These are phyloP conservation scores for Metacarcinus magister DNA, from an alignment of 2,888 invertebrate genomes.

Conservation along the genomic window DNA sequence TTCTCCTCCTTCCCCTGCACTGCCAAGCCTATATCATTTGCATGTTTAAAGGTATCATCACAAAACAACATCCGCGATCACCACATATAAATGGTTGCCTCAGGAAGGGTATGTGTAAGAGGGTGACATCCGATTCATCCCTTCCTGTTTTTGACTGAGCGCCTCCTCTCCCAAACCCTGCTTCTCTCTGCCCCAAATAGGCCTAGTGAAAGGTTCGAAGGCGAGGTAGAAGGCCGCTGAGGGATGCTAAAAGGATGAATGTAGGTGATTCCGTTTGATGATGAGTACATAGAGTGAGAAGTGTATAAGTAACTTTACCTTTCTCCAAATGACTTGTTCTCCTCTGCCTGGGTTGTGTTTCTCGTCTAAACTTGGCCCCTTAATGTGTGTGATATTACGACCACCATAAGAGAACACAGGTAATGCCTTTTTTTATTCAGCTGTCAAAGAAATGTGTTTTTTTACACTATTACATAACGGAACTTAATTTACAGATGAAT, in stretches of 20 bases:
- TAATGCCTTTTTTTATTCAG: too few relatives aligned
- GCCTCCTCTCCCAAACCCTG: neutral
- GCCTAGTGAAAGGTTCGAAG: neutral
- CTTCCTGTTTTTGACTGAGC: constrained; percentile 5
- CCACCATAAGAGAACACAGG: too few relatives aligned
- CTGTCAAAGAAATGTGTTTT: too few relatives aligned
- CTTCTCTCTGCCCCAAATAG: neutral
- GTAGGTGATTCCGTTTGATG: neutral
- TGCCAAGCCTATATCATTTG: neutral
- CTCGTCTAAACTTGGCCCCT: too few relatives aligned
- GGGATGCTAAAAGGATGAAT: constrained; percentile 15
- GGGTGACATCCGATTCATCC: neutral
- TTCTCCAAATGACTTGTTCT: too few relatives aligned
- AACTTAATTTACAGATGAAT: too few relatives aligned
- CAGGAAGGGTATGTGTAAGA: neutral
- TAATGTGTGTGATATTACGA: too few relatives aligned
- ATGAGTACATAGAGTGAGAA: neutral
- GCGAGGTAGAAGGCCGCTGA: neutral
- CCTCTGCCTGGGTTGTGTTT: too few relatives aligned
- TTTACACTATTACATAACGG: too few relatives aligned
- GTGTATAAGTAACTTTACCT: neutral
- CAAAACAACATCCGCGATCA: neutral
- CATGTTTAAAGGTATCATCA: neutral
- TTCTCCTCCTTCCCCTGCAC: neutral
- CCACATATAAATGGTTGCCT: neutral